phyloP scores from a whole-genome alignment of 2,797 vertebrate species.

The Crocodylus rhombifer region DNA sequence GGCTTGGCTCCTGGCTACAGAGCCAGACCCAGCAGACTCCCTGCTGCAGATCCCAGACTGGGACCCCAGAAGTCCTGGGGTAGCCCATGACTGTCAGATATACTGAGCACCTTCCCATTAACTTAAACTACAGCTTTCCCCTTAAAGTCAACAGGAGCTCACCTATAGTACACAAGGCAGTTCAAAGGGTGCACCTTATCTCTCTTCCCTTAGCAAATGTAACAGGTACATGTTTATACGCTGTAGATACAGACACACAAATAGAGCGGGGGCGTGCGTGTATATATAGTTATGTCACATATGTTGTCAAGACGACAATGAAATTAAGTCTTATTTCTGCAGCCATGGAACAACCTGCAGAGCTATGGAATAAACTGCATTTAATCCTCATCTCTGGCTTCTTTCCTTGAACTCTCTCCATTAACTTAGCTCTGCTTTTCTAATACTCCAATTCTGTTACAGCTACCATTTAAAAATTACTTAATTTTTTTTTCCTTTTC shows the following conservation, averaged over 20 bases:
- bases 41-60: neutral
- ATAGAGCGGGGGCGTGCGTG: neutral
- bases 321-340: neutral
- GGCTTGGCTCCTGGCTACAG: neutral
- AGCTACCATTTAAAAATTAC: neutral
- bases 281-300: neutral
- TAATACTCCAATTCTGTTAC: neutral
- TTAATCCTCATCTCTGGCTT: neutral
- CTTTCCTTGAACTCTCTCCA: neutral
- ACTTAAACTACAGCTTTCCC: neutral
- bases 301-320: neutral
- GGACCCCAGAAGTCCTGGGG: constrained; percentile 5
- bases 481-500: constrained; percentile 2
- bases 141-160: neutral
- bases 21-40: constrained; percentile 1
- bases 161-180: neutral
- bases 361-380: neutral
- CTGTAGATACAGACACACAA: neutral
- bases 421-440: neutral
- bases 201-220: neutral
- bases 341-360: neutral
- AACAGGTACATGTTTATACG: neutral
- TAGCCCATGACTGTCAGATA: neutral
- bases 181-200: neutral
- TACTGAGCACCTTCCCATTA: neutral